Evolutionary conservation across 2,113 vertebrate genomes (phyloP).

Genomic region (Pelvicachromis taeniatus): DNA sequence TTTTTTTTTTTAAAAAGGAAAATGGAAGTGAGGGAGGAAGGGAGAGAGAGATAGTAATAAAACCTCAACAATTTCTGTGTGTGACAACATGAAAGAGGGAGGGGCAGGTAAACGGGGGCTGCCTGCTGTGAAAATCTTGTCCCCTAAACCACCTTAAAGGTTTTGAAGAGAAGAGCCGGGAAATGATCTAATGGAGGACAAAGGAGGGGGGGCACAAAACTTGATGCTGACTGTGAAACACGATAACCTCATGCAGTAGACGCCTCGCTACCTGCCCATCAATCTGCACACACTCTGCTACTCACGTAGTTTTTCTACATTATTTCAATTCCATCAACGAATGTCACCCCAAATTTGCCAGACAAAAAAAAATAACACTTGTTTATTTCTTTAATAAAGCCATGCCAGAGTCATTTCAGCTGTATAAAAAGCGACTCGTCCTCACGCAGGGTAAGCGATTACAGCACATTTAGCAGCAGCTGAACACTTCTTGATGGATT

Average conservation of each 20-base stretch:
- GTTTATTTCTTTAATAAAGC: background rate
- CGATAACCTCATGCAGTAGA: slow-evolving; percentile 1
- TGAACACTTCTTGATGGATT: slow-evolving; percentile 31
- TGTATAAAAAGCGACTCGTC: background rate
- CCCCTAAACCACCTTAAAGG: slow-evolving; percentile 12
- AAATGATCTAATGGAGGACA: slow-evolving; percentile 23
- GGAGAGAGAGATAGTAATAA: slow-evolving; percentile 23
- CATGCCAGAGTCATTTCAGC: background rate
- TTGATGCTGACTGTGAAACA: slow-evolving; percentile 28
- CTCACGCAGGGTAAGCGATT: slow-evolving; percentile 15
- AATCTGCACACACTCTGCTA: background rate
- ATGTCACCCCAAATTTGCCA: background rate
- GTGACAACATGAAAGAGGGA: slow-evolving; percentile 34
- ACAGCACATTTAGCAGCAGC: slow-evolving; percentile 2
- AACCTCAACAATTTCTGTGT: slow-evolving; percentile 30
- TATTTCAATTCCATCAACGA: background rate
- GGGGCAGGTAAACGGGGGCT: slow-evolving; percentile 18
- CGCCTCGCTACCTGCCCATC: background rate
- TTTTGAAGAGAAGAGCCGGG: background rate
- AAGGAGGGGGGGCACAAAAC: slow-evolving; percentile 12
- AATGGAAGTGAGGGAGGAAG: background rate
- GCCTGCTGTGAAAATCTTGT: slow-evolving; percentile 8
- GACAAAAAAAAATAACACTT: background rate
- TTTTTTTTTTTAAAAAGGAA: background rate
- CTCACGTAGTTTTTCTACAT: background rate